Base-by-base conservation (phyloP, 2,888 invertebrate species). In the Hyposoter didymator region DNA sequence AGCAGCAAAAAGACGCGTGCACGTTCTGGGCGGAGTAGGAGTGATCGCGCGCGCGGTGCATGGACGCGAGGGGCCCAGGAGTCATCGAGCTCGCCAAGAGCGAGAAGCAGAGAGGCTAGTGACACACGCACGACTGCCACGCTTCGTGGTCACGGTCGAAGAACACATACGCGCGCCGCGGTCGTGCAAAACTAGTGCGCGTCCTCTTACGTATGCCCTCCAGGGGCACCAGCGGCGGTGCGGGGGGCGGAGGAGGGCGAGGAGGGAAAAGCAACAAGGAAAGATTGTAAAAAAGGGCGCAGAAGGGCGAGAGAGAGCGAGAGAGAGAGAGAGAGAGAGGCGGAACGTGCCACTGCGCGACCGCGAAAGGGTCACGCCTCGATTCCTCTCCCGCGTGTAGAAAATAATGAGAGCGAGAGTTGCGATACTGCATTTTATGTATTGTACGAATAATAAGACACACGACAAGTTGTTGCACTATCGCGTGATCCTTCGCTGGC, bases 91-190 rank as follows among this genome's bases (percentile, higher is more conserved):
- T 74, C 62, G 64, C 75, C 81, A 17, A 74, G 62, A 62, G 28
- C 43, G 59, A 22, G 55, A 52, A 45, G n/a, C n/a, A n/a, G 70
- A 35, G 22, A 70, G 43, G 62, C n/a, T 64, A 92, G 93, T 93
- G 93, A 93, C 93, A 93, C 93, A 93, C 93, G 93, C 93, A 93
- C 92, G 92, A 89, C 91, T 89, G 93, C 93, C 93, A 93, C 92
- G 93, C 93, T 93, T 91, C 89, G 90, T 92, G 92, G 91, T 91
- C 91, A 93, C 92, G 92, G 91, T 92, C 92, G 92, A 91, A 91
- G 92, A 91, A 90, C 90, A 89, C 82, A 80, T 70, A 69, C 74
- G 83, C 66, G 78, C 73, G 74, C 76, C 80, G 64, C 59, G 52
- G 64, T 32, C 43, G 64, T 14, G 78, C 45, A 66, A 81, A 82